phyloP scores from a whole-genome alignment of 2,888 invertebrate species.

The Deilephila elpenor region DNA sequence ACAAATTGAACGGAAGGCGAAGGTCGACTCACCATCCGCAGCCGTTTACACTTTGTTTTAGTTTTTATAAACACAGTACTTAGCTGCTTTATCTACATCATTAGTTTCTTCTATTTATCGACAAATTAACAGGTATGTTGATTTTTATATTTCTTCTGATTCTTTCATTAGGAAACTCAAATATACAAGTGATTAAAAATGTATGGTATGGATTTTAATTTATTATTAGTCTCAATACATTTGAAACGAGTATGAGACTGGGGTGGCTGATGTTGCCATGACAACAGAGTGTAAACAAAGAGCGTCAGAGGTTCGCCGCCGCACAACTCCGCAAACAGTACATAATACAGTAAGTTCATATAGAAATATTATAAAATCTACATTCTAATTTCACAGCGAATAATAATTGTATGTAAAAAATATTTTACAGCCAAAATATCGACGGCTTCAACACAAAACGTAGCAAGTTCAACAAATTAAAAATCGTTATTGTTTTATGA shows the following conservation, averaged over 20 bases:
- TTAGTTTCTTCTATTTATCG: too few relatives aligned
- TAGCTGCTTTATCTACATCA: too few relatives aligned
- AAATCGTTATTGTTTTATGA: background rate
- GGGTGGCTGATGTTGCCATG: background rate
- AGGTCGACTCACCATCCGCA: background rate
- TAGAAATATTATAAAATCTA: constrained; percentile 26
- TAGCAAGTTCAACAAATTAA: background rate
- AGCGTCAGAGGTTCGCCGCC: background rate
- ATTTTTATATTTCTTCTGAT: too few relatives aligned
- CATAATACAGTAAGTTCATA: constrained; percentile 20
- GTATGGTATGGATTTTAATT: background rate
- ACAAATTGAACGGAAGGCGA: constrained; percentile 22
- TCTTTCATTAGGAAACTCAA: too few relatives aligned
- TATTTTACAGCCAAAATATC: constrained; percentile 20
- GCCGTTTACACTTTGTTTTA: background rate
- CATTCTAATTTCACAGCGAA: constrained; percentile 16
- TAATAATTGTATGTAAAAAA: constrained; percentile 9
- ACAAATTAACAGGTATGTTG: too few relatives aligned
- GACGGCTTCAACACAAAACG: background rate
- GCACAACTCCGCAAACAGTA: constrained; percentile 1
- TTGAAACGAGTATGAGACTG: too few relatives aligned
- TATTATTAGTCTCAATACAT: background rate
- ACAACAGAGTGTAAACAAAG: constrained; percentile 9
- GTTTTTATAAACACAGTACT: too few relatives aligned
- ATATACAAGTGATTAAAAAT: too few relatives aligned